Evolutionary conservation across 1,140 invertebrate species (phyloP), one percentile per base, ranked within the genome.

Genomic region (Aphelinus atriplicis): DNA sequence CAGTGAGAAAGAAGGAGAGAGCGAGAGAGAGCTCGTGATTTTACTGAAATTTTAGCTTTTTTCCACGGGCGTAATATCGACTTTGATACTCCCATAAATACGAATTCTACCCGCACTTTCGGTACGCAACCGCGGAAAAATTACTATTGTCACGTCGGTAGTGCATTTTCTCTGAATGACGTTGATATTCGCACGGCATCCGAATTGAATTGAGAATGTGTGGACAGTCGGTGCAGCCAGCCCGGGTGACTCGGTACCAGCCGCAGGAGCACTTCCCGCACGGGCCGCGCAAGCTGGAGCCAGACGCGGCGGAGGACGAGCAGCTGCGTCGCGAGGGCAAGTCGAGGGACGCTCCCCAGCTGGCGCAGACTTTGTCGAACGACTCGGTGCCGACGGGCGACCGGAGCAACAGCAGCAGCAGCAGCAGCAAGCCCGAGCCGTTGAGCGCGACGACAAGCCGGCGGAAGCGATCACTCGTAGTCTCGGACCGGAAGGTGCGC

Each of bases 241-340:
- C 90, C 5, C 86, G 84, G 55, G 81, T 87, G 60, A 85, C 87
- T 45, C 87, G 89, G 55, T 88, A 90, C 68, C 87, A 90, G 56
- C 89, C 88, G 57, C 90, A 92, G 43, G 94, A 94, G 51, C 91
- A 93, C 74, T 96, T 96, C 85, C 94, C 95, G 0, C 93, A 95
- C 77, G 95, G 95, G 0, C 95, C 94, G 0, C 88, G 95, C 1
- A 92, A 93, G 58, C 87, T 95, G 10, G 90, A 92, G 65, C 85
- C 89, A 1, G 88, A 90, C 42, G 77, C 78, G 56, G 71, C 76
- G 5, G 74, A 78, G 7, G 67, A 48, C 9, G 61, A 66, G 2
- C 9, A 62, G 3, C 67, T 70, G 1, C 73, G 7, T 48, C 66
- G 7, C 7, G 71, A 58, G 47, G 66, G 61, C 43, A 80, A 71